Evolutionary conservation across 2,113 vertebrate genomes (phyloP).

Genomic region (Ascaphus truei): DNA sequence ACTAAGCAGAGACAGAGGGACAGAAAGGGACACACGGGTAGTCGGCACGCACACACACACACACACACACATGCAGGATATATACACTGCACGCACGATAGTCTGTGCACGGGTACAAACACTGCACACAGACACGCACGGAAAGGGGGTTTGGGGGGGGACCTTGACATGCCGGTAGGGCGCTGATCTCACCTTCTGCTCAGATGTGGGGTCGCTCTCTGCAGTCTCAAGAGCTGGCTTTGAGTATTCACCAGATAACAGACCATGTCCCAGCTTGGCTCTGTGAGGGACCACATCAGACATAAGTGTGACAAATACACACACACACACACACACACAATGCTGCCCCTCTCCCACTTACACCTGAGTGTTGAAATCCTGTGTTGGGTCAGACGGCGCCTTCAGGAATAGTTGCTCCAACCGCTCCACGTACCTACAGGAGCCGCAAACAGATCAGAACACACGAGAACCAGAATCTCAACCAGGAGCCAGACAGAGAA

Average conservation of each 20-base stretch:
- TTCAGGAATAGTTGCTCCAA: slow-evolving; percentile 92
- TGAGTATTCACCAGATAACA: slow-evolving; percentile 94
- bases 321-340: neutral
- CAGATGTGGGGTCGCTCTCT: slow-evolving; percentile 73
- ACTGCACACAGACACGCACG: no score
- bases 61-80: no score
- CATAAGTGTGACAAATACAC: no score
- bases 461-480: neutral
- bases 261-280: slow-evolving; percentile 89
- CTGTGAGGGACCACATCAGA: slow-evolving; percentile 53
- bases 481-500: neutral
- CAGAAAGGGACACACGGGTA: no score
- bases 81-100: no score
- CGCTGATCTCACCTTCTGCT: slow-evolving; percentile 83
- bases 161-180: no score
- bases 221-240: slow-evolving; percentile 76
- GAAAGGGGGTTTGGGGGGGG: no score
- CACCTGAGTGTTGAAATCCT: slow-evolving; percentile 98
- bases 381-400: slow-evolving; percentile 86
- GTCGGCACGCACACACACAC: no score
- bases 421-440: slow-evolving; percentile 85
- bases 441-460: fast-evolving
- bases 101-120: no score
- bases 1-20: no score
- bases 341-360: slow-evolving; percentile 54